Conservation (phyloP, 2,888 invertebrate species). For the Himalopsyche japonica region DNA sequence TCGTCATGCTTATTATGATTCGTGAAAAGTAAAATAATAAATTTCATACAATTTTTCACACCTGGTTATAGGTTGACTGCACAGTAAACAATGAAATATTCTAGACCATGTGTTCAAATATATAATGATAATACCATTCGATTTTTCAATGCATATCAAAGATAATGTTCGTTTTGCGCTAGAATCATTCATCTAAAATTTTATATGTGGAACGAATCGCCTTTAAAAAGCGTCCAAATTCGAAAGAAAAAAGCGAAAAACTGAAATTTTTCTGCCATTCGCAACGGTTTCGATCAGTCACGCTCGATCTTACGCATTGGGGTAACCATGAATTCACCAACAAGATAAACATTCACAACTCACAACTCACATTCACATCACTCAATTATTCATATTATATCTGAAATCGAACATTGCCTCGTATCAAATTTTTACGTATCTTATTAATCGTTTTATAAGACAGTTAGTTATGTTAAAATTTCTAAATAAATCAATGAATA, state of each 20-base stretch:
- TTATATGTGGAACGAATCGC: conserved; percentile 51
- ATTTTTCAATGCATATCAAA: conserved; percentile 8
- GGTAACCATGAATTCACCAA: not conserved
- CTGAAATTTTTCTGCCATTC: conserved; percentile 63
- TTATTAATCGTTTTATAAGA: too few species aligned
- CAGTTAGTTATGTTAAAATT: too few species aligned
- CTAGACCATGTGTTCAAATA: conserved; percentile 7
- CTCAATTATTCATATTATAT: too few species aligned
- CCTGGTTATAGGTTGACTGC: conserved; percentile 30
- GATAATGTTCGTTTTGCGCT: conserved; percentile 10
- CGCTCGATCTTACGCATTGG: conserved; percentile 6
- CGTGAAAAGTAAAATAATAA: conserved; percentile 5
- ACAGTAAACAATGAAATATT: conserved; percentile 12
- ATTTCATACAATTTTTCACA: conserved; percentile 34
- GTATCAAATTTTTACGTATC: too few species aligned
- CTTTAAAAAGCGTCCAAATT: conserved; percentile 64
- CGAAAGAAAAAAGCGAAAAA: conserved; percentile 63
- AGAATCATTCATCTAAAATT: conserved; percentile 33
- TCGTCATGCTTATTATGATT: not conserved
- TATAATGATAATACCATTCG: conserved; percentile 7
- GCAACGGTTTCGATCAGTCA: conserved; percentile 46
- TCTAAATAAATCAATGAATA: too few species aligned
- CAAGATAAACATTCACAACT: too few species aligned
- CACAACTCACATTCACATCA: too few species aligned
- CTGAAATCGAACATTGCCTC: too few species aligned